Conservation (phyloP, 2,113 vertebrate species). For the Ciconia maguari region DNA sequence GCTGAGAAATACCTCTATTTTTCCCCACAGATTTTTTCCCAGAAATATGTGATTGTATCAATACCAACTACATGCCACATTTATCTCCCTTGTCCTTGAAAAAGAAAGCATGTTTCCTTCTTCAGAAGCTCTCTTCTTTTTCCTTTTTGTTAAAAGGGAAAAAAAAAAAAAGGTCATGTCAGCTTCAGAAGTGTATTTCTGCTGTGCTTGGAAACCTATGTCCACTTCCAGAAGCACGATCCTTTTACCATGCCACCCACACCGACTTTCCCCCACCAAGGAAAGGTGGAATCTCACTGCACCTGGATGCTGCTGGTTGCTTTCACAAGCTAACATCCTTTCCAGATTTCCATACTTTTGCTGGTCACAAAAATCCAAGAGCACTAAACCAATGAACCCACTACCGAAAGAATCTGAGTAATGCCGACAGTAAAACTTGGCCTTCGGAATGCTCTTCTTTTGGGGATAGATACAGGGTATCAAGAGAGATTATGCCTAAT, state of each 20-base stretch:
- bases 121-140: neutral
- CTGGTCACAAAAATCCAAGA: neutral
- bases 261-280: neutral
- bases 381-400: neutral
- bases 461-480: neutral
- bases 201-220: neutral
- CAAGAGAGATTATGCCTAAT: neutral
- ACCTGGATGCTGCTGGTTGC: neutral
- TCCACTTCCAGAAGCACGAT: neutral
- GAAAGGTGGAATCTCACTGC: neutral
- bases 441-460: neutral
- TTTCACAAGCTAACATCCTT: neutral
- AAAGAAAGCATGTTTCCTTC: neutral
- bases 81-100: neutral
- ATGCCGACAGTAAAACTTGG: neutral
- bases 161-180: neutral
- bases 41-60: neutral
- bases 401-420: neutral
- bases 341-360: neutral
- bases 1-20: neutral
- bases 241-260: neutral
- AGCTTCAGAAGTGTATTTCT: neutral
- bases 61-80: neutral
- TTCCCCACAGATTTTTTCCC: neutral
- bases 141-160: neutral